Base-by-base conservation (phyloP, 2,888 invertebrate genomes). In the Anarsia innoxiella region DNA sequence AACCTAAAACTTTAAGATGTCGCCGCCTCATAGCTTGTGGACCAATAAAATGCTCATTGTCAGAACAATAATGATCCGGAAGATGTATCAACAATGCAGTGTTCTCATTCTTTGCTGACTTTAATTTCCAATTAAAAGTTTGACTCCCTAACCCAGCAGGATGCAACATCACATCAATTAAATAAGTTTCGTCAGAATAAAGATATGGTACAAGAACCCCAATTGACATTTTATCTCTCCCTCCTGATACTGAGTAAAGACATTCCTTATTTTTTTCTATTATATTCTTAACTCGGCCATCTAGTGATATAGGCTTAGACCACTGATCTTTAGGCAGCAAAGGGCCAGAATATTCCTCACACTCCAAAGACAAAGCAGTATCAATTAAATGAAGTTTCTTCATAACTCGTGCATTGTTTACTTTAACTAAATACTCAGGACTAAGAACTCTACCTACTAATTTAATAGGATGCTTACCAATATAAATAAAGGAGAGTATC, bases 1-100 rank as follows among this genome's bases (percentile, higher is more conserved):
- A 82, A 2, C 91, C 92, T 30, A 91, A 66, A 48, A 87, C 77
- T 53, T 82, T 79, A 8, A 92, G 71, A 59, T 91, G 90, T 39
- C 88, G 83, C 39, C 82, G 86, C 46, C 88, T 87, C 88, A 90
- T 88, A 2, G 80, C 64, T 62, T 90, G 90, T 13, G 88, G 86
- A 1, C 91, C 92, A 46, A 88, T 76, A 12, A 92, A 63, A 34
- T 80, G 68, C 29, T 72, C 66, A 27, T 83, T 84, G 41, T 87
- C 83, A 27, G 84, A 79, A 57, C 89, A 89, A 62, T 87, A 91
- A 63, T 91, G 88, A 45, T 91, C 90, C 1, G 91, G 90, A 36
- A 89, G 67, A 58, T 89, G 85, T 38, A 91, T 84, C 36, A 91
- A 62, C 23, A 91, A 49, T 1, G 88, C 90, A 28, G 84, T 76